phyloP scores from a whole-genome alignment of 2,113 vertebrate species.

The Gasterosteus aculeatus region DNA sequence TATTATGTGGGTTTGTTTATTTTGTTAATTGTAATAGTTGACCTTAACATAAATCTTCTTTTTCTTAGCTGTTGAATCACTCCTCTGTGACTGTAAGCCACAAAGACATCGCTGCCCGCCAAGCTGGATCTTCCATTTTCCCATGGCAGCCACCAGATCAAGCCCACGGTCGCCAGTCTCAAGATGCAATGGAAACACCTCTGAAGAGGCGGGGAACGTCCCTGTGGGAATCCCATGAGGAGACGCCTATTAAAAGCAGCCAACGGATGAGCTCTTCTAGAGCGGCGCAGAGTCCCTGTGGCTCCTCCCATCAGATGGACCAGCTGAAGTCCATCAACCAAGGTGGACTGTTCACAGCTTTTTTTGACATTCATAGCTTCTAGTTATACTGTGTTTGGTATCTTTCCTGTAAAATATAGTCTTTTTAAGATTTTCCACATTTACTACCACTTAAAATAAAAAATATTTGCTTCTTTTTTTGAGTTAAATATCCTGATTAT shows the following conservation, averaged over 20 bases:
- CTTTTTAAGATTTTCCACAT: neutral
- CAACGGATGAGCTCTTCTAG: slow-evolving; percentile 60
- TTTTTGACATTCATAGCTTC: neutral
- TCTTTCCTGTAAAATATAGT: neutral
- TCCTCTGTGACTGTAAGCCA: slow-evolving; percentile 78
- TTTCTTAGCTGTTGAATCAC: slow-evolving; percentile 73
- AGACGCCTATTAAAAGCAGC: slow-evolving; percentile 78
- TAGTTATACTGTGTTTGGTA: neutral
- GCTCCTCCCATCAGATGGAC: slow-evolving; percentile 75
- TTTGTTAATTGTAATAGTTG: neutral
- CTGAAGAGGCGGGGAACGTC: slow-evolving; percentile 77
- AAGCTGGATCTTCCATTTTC: slow-evolving; percentile 91
- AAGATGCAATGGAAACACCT: slow-evolving; percentile 81
- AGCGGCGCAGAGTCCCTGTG: slow-evolving; percentile 67
- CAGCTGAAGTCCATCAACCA: slow-evolving; percentile 87
- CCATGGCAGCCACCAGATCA: slow-evolving; percentile 90
- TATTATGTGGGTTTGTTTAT: slow-evolving; percentile 31
- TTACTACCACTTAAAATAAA: neutral
- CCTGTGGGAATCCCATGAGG: slow-evolving; percentile 80
- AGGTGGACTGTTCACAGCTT: slow-evolving; percentile 76
- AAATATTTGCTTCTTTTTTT: neutral
- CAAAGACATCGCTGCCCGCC: slow-evolving; percentile 89
- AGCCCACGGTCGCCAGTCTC: slow-evolving; percentile 70
- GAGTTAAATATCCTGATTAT: neutral
- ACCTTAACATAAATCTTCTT: slow-evolving; percentile 19